Evolutionary conservation across 2,888 invertebrate genomes (phyloP), one percentile per base, ranked within the genome.

Genomic region (Tholera decimalis): DNA sequence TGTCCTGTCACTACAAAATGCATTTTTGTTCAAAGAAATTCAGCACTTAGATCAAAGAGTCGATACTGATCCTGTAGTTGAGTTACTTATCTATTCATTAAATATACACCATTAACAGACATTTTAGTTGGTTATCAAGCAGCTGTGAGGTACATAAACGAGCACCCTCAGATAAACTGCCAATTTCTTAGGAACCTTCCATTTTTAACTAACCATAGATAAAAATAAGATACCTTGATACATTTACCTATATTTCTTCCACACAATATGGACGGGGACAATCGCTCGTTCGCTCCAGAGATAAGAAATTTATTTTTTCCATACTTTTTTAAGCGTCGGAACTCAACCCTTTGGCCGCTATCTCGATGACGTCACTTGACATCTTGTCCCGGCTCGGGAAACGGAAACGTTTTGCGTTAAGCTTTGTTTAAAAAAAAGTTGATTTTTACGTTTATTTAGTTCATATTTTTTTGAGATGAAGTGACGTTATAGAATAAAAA

Each of bases 261-360:
- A 65, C 41, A 79, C 78, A 76, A 76, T 80, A 61, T 77, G 62
- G 69, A 49, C 63, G 46, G 57, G 67, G 68, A 75, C 80, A 82
- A 79, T 77, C 73, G 72, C 44, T 67, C 74, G 75, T 71, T 74
- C 79, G 64, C 62, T 70, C 70, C 75, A 54, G 78, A 89, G 93
- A 93, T 93, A 93, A 92, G 88, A 83, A 83, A 74, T 82, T 73
- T 83, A 53, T 87, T 90, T 76, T 80, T 81, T 82, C 76, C 75
- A 75, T 75, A 69, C 70, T 85, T 88, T 89, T 67, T 90, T 90
- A 87, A 85, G 82, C 83, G 80, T 80, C 91, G 91, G 89, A 90
- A 92, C 89, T 91, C 91, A 93, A 93, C 93, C 94, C 94, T 93
- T 92, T 89, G 89, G 92, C 89, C 92, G 91, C 89, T 94, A 94